These are phyloP conservation scores for Fissipunctia ypsillon DNA, from an alignment of 2,888 invertebrate species.

Conservation along the genomic window DNA sequence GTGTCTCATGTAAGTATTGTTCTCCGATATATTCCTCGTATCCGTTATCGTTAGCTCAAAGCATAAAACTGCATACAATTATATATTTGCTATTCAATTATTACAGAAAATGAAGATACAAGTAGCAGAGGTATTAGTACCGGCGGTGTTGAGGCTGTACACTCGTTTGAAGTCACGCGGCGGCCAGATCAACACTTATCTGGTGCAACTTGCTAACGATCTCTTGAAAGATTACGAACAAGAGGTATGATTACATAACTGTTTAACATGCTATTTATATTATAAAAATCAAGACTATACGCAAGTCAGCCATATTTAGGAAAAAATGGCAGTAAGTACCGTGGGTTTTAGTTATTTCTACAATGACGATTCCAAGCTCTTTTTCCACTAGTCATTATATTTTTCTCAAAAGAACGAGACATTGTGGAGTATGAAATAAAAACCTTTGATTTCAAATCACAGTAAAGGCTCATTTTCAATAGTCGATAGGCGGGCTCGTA, in stretches of 20 bases:
- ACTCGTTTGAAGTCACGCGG: slow-evolving; percentile 87
- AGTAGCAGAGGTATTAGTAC: slow-evolving; percentile 92
- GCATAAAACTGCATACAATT: neutral
- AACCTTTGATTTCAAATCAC: neutral
- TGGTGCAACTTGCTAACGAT: slow-evolving; percentile 87
- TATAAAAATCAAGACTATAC: neutral
- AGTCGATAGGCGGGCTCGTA: too few species aligned
- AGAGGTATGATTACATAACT: slow-evolving; percentile 76
- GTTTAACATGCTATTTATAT: neutral
- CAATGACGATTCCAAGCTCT: neutral
- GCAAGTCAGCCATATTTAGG: neutral
- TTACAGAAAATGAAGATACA: slow-evolving; percentile 91
- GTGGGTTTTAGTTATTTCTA: too few species aligned
- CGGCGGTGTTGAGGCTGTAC: slow-evolving; percentile 92
- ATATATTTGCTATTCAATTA: slow-evolving; percentile 1
- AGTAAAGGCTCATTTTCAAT: neutral
- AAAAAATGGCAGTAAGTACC: neutral
- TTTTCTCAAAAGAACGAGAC: neutral
- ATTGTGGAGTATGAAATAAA: neutral
- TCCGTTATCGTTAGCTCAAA: neutral
- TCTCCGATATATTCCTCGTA: neutral
- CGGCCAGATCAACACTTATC: slow-evolving; percentile 84
- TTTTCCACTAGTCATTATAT: neutral
- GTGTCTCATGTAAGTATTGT: slow-evolving; percentile 84
- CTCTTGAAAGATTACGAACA: slow-evolving; percentile 87